Evolutionary conservation across 2,797 vertebrate species (phyloP), one percentile per base, ranked within the genome.

Genomic region (Schizothorax lantsangensis): DNA sequence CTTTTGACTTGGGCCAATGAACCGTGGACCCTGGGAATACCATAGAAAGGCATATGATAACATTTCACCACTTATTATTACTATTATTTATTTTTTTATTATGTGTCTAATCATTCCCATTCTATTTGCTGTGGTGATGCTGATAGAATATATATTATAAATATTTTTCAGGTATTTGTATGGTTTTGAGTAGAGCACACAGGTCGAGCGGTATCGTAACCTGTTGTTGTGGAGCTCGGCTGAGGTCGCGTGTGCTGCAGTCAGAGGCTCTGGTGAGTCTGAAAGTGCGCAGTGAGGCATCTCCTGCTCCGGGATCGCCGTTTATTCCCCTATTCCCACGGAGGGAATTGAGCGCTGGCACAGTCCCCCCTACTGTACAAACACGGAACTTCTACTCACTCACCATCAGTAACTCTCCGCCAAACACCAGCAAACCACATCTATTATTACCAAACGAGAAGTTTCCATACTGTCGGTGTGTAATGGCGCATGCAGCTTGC

Each of bases 361-460:
- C 83, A 91, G 83, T 86, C 84, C 91, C 92, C 91, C 91, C 92
- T 93, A 88, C 89, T 84, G 92, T 79, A 87, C 84, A 89, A 90
- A 79, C 21, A 52, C 23, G 86, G 89, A 87, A 92, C 79, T 90
- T 87, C 82, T 52, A 54, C 69, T 72, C 71, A 72, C 69, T 85
- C 74, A 49, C 38, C 38, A 26, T 78, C 47, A 19, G 64, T 40
- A 83, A 78, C 85, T 66, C 84, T 45, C 74, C 47, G 81, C 49
- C 33, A 71, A 74, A 79, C 52, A 69, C 33, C 75, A 83, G 68
- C 83, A 73, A 75, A 88, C 79, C 40, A 69, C 66, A 84, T 30
- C 52, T 79, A 66, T 83, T 57, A 62, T 33, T 54, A 64, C 75
- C n/a, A 83, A 72, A 49, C n/a, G 74, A 62, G 75, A 64, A 57